Evolutionary conservation across 1,140 invertebrate species (phyloP).

Genomic region (Metopolophium dirhodum): DNA sequence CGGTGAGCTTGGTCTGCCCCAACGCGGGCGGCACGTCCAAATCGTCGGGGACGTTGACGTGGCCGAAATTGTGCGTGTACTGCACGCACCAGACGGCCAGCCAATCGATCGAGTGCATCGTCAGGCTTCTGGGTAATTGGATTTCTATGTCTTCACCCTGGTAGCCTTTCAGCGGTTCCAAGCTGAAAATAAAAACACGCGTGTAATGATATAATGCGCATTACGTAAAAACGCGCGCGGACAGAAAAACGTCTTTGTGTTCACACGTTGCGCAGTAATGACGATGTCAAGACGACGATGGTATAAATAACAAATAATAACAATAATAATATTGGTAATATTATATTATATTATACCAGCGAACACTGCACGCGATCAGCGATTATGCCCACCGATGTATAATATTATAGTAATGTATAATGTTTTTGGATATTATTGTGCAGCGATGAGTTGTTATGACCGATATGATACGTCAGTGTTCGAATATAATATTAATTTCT

Average conservation of each 20-base stretch:
- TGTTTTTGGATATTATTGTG: too few relatives aligned
- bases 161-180: slow-evolving; percentile 77
- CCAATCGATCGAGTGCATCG: slow-evolving; percentile 91
- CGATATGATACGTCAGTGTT: too few relatives aligned
- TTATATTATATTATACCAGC: too few relatives aligned
- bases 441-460: too few relatives aligned
- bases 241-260: not conserved
- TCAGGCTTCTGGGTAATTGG: slow-evolving; percentile 81
- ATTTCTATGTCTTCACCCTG: slow-evolving; percentile 90
- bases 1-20: slow-evolving; percentile 87
- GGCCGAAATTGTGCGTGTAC: slow-evolving; percentile 88
- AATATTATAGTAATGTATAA: too few relatives aligned
- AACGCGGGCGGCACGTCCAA: slow-evolving; percentile 87
- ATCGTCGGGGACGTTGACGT: slow-evolving; percentile 86
- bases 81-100: slow-evolving; percentile 87
- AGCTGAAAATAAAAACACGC: slow-evolving; percentile 64
- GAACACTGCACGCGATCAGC: too few relatives aligned
- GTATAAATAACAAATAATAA: too few relatives aligned
- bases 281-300: too few relatives aligned
- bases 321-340: too few relatives aligned
- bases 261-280: not conserved
- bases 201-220: not conserved
- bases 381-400: too few relatives aligned
- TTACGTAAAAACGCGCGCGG: not conserved
- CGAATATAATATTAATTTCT: too few relatives aligned